Evolutionary conservation across 2,888 invertebrate genomes (phyloP).

Genomic region (Deroplatys truncata): DNA sequence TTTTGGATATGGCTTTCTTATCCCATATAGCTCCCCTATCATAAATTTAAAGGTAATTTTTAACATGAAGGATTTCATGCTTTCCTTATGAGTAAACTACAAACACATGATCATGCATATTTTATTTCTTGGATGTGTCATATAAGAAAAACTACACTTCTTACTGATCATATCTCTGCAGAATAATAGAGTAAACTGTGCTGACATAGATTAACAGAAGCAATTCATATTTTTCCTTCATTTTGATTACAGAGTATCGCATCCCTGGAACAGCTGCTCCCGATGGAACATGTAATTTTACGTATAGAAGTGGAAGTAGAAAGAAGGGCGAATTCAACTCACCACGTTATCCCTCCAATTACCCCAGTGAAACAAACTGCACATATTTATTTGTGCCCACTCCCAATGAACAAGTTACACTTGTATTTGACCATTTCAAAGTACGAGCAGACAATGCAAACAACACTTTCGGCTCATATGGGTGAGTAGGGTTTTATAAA

Average conservation of each 20-base stretch:
- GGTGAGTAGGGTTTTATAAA: slow-evolving; percentile 48
- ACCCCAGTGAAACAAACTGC: slow-evolving; percentile 93
- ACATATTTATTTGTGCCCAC: slow-evolving; percentile 85
- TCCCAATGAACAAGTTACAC: slow-evolving; percentile 83
- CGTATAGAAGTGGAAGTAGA: slow-evolving; percentile 81
- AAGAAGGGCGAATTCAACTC: slow-evolving; percentile 93
- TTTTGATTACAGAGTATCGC: slow-evolving; percentile 66
- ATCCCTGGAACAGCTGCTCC: slow-evolving; percentile 93
- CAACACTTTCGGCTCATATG: slow-evolving; percentile 69
- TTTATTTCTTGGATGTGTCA: no score
- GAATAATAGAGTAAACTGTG: no score
- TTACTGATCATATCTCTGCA: not conserved
- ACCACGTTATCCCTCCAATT: slow-evolving; percentile 93
- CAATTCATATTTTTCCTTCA: not conserved
- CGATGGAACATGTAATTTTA: slow-evolving; percentile 86
- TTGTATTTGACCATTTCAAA: slow-evolving; percentile 89
- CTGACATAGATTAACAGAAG: not conserved
- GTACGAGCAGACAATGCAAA: slow-evolving; percentile 78
- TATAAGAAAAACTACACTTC: no score
- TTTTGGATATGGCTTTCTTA: no score
- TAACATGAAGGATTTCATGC: no score
- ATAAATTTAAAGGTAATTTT: no score
- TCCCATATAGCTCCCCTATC: no score
- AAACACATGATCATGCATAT: no score
- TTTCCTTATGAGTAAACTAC: no score